Base-by-base conservation (phyloP, 2,888 invertebrate genomes). In the Sisyra terminalis region DNA sequence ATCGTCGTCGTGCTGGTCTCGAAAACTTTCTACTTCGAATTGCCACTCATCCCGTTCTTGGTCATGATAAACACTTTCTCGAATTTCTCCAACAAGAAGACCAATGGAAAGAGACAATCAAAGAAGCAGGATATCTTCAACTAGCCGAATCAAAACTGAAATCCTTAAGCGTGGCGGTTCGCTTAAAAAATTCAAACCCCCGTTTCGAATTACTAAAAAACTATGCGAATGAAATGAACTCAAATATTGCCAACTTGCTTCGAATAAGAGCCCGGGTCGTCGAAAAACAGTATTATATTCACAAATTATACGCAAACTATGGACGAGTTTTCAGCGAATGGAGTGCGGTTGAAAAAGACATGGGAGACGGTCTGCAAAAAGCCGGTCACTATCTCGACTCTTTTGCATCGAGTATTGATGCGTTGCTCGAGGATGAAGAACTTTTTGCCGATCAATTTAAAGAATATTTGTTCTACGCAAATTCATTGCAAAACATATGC, bases 241-340 rank as follows among this genome's bases (percentile, higher is more conserved):
- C 63, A 42, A 70, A 70, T 54, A 59, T 72, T 55, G 71, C 69
- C 54, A 71, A 70, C 52, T 66, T 72, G 53, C 60, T 75, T 10
- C 72, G 70, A 53, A 69, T 68, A 50, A 67, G 74, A 46, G 76
- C 79, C 39, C 71, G 74, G 55, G 73, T 84, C 51, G 81, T 78
- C 50, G 83, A 84, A 56, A 78, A 78, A 51, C 73, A 78, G 51
- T 84, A 78, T 55, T 79, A 76, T 7, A 65, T 86, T 16, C 81
- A 84, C 55, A 85, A 85, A 58, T 62, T 86, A 31, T 86, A 87
- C 55, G 76, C 78, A 0, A 81, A 83, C 62, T 86, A 86, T 52
- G 85, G 85, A 1, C 71, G 83, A 38, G 70, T 86, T 44, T 84
- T 85, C 55, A 83, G 83, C 51, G 86, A 87, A 58, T 87, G 86